Base-by-base conservation (phyloP, 1,140 invertebrate species). In the Drosophila auraria region DNA sequence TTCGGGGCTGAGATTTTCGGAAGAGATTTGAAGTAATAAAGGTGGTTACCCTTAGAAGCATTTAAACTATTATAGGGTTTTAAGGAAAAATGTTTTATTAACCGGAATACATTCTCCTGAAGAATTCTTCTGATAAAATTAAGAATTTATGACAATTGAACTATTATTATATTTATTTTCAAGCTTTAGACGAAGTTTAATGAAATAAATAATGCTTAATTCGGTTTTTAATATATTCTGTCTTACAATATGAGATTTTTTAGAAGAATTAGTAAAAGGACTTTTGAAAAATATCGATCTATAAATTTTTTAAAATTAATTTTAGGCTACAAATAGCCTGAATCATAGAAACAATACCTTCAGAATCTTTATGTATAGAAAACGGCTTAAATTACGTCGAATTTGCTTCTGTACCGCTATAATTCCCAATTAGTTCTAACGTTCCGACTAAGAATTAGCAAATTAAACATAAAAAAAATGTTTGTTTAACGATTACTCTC, bases 361-460 rank as follows among this genome's bases (percentile, higher is more conserved):
- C 7, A 36, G 9, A 36, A 11, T 9, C 8, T 8, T 9, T 33
- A 11, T 11, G 12, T 14, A 14, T 38, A 14, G 11, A 38, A 38
- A 38, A n/a, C n/a, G n/a, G n/a, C n/a, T n/a, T 12, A 36, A 36
- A 11, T 11, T 17, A 51, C 12, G 8, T 1, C 14, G 3, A 50
- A n/a, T 3, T 0, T 5, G 11, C 27, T 5, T 30, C 1, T 0
- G 14, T n/a, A 11, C 17, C 5, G 5, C 11, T 54, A 20, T 8
- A 36, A 36, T 54, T 53, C 3, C 17, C n/a, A 20, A 20, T 4
- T 2, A 17, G 27, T 53, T 33, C 27, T 17, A 8, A 15, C 23
- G 0, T 27, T 9, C 9, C 11, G 0, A 0, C 0, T 0, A 0
- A 7, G 1, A 1, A 53, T 33, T 1, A 1, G 11, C 3, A 3